A percentile compares a stretch with the other conserved stretches of the same genome.
Conservation (phyloP, 2,888 invertebrate species). For the Diarsia brunnea region DNA sequence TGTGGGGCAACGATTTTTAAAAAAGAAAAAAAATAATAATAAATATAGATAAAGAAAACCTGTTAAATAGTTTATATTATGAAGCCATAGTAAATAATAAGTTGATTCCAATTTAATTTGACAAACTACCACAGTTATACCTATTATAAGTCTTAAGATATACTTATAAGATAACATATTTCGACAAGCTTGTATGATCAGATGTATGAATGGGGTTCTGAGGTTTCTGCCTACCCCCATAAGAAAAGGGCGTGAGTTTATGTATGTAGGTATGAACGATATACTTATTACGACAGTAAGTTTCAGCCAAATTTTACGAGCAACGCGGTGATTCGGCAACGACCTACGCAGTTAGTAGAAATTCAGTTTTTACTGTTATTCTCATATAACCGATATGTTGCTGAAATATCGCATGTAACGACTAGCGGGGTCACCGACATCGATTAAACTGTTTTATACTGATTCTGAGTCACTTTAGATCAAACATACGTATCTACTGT, state of each 20-base stretch:
- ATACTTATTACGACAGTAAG: slow-evolving; percentile 4
- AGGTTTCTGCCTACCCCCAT: no score
- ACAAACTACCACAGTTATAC: not conserved
- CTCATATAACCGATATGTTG: slow-evolving; percentile 8
- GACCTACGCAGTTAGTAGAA: not conserved
- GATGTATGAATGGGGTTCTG: no score
- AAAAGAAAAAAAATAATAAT: no score
- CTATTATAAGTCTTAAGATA: not conserved
- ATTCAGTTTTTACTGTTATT: slow-evolving; percentile 18
- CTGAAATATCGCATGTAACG: slow-evolving; percentile 32
- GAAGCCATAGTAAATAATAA: no score
- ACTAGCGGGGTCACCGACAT: slow-evolving; percentile 51
- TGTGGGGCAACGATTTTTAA: no score
- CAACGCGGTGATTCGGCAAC: slow-evolving; percentile 11
- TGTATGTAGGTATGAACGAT: no score
- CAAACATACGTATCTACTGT: slow-evolving; percentile 45
- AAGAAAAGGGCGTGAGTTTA: no score
- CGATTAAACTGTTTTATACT: slow-evolving; percentile 30
- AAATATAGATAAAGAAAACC: no score
- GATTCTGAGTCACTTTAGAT: slow-evolving; percentile 47
- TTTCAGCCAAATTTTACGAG: slow-evolving; percentile 29
- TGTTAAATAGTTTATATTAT: no score
- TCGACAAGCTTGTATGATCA: no score
- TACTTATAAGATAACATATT: not conserved
- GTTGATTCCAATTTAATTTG: not conserved